Percentiles rank a stretch among this genome's conserved stretches.
These are phyloP conservation scores for Platichthys stellatus DNA, from an alignment of 2,113 vertebrate genomes.

Conservation along the genomic window DNA sequence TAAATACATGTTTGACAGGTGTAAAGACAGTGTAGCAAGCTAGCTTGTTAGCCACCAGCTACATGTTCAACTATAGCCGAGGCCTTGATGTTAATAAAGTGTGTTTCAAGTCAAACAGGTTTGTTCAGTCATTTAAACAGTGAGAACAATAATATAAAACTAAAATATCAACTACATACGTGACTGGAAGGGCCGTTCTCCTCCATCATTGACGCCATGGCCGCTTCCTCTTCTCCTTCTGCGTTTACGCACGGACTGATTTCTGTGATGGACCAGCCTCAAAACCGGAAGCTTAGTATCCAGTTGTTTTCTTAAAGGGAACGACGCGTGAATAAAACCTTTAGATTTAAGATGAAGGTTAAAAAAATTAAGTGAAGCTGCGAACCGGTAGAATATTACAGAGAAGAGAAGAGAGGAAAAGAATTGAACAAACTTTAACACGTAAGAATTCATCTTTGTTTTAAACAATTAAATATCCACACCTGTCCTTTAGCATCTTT, in stretches of 20 bases:
- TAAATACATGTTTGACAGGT: not conserved
- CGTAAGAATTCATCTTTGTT: not conserved
- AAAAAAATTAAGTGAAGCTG: not conserved
- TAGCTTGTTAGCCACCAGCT: conserved; percentile 49
- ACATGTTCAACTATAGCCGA: not conserved
- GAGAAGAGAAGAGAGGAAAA: not conserved
- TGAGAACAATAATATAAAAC: not conserved
- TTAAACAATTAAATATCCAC: conserved; percentile 3
- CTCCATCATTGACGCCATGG: conserved; percentile 75
- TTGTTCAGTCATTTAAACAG: not conserved
- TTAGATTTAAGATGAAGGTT: not conserved
- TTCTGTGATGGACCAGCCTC: conserved; percentile 51
- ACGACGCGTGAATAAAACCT: no score
- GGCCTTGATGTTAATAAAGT: not conserved
- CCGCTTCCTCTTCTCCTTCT: conserved; percentile 5
- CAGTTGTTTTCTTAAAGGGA: conserved; percentile 9
- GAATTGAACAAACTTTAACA: not conserved
- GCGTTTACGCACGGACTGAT: conserved; percentile 46
- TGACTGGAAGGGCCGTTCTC: conserved; percentile 77
- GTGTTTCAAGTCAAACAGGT: fast-evolving
- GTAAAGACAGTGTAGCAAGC: not conserved
- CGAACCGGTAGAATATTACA: not conserved
- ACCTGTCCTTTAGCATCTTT: not conserved
- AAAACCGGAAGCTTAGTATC: conserved; percentile 44
- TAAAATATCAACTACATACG: conserved; percentile 40